Percentiles rank a stretch among this genome's conserved stretches.
phyloP scores from a whole-genome alignment of 2,797 vertebrate species.

The Notamacropus eugenii region DNA sequence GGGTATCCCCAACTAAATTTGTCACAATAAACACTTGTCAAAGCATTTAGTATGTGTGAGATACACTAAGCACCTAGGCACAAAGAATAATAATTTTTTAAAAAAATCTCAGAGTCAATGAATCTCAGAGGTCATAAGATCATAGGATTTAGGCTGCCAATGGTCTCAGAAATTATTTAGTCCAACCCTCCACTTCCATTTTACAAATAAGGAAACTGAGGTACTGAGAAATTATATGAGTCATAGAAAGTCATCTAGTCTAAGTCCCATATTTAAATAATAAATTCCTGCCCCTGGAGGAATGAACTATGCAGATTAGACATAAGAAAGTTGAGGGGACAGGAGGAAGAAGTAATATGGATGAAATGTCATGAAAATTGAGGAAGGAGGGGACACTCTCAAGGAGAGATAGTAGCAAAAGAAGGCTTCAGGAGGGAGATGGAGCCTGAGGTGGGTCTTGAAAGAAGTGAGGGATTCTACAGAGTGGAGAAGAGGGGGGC shows the following conservation, averaged over 20 bases:
- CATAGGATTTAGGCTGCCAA: background rate
- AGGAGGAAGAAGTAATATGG: too few species aligned
- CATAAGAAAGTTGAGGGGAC: background rate
- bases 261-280: background rate
- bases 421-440: too few species aligned
- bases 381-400: too few species aligned
- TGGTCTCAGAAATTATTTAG: background rate
- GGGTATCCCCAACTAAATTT: background rate
- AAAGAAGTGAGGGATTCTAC: too few species aligned
- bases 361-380: too few species aligned
- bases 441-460: too few species aligned
- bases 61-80: background rate
- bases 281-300: background rate
- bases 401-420: too few species aligned
- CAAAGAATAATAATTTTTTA: background rate
- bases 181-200: background rate
- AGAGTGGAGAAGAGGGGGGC: too few species aligned
- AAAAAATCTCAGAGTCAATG: background rate
- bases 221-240: background rate
- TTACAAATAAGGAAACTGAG: background rate
- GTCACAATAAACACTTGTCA: background rate
- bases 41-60: background rate
- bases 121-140: background rate
- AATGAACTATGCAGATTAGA: background rate
- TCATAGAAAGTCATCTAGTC: background rate